Conservation (phyloP, 35 echinoderm and acorn worm genomes). For the Stichopus chloronotus region DNA sequence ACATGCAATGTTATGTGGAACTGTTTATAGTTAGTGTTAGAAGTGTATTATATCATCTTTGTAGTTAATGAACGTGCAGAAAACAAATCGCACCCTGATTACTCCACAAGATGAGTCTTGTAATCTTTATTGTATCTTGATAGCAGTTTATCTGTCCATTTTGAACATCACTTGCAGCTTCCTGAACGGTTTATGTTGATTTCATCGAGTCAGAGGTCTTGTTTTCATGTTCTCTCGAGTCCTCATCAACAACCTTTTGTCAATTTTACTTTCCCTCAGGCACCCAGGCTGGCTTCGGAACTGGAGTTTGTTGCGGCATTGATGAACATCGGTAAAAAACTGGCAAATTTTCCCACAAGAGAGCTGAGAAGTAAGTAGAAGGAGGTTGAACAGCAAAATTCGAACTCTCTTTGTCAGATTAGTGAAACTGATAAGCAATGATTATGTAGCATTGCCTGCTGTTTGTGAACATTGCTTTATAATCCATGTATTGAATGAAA, state of each 20-base stretch:
- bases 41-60: no score
- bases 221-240: background rate
- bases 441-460: no score
- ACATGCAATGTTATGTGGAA: no score
- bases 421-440: no score
- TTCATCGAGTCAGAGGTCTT: no score
- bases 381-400: background rate
- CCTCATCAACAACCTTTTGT: background rate
- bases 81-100: no score
- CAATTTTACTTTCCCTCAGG: conserved; percentile 37
- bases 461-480: background rate
- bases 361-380: conserved; percentile 90
- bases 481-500: background rate
- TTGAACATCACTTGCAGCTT: no score
- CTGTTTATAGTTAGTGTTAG: no score
- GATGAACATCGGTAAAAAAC: conserved; percentile 73
- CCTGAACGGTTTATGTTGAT: no score
- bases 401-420: background rate
- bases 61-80: no score
- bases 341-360: conserved; percentile 92
- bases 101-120: no score
- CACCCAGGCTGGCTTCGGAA: conserved; percentile 80
- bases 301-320: conserved; percentile 74
- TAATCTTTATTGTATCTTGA: no score
- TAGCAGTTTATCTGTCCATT: background rate